Conservation (phyloP, 2,888 invertebrate species). For the Cepaea hortensis region DNA sequence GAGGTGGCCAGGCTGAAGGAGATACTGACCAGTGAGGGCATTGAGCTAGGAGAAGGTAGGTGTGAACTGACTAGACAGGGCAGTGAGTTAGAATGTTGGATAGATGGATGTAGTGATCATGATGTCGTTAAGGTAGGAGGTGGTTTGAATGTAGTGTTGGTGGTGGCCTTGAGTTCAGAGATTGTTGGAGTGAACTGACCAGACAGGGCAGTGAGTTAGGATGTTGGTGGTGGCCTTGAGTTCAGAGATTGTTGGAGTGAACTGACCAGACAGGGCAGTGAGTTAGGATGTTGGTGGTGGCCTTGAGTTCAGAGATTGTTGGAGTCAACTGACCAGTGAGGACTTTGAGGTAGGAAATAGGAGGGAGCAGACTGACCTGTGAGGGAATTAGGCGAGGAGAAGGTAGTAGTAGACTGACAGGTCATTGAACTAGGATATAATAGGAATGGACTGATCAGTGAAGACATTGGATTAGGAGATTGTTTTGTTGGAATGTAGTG, state of each 20-base stretch:
- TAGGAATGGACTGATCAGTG: too few relatives aligned
- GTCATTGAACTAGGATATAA: neutral
- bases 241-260: neutral
- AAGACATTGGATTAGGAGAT: too few relatives aligned
- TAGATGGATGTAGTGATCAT: neutral
- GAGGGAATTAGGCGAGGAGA: neutral
- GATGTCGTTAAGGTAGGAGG: neutral
- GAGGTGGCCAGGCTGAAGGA: constrained; percentile 96
- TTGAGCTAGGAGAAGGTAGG: constrained; percentile 81
- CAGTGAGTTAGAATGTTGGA: neutral
- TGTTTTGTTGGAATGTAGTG: neutral
- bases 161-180: neutral
- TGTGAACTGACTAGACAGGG: neutral
- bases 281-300: neutral
- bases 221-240: neutral
- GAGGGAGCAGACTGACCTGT: neutral
- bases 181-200: neutral
- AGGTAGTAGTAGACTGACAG: neutral
- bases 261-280: neutral
- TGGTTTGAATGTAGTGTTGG: neutral
- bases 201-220: neutral
- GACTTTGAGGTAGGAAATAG: neutral
- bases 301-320: neutral
- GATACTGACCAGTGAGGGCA: constrained; percentile 95
- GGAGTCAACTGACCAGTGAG: neutral